Percentiles rank a stretch among this genome's conserved stretches.
phyloP scores from a whole-genome alignment of 2,888 invertebrate species.

The Nymphalis c-album region DNA sequence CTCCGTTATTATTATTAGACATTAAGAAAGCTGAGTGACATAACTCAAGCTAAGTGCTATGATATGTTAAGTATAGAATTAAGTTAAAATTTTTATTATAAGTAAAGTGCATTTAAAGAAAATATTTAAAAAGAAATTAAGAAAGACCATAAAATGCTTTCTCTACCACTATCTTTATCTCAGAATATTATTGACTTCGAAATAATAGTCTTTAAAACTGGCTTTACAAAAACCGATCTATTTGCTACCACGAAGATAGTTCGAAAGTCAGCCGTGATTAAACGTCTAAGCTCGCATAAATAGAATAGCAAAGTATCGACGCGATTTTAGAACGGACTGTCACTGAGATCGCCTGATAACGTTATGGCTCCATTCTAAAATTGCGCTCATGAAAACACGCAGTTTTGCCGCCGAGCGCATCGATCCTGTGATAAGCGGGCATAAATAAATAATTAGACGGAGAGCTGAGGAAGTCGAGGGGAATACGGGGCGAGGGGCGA shows the following conservation, averaged over 20 bases:
- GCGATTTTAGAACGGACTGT: conserved; percentile 47
- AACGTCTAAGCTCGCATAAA: conserved; percentile 29
- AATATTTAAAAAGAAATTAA: too few species aligned
- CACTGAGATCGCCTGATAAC: conserved; percentile 73
- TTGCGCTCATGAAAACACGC: conserved; percentile 70
- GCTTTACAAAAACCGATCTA: too few species aligned
- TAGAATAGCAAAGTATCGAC: conserved; percentile 42
- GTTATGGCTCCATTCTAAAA: conserved; percentile 66
- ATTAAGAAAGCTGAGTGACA: conserved; percentile 4
- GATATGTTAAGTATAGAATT: background rate
- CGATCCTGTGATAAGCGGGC: conserved; percentile 76
- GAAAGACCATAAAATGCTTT: too few species aligned
- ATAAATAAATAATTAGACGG: conserved; percentile 81
- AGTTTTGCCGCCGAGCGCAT: conserved; percentile 74
- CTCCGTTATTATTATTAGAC: conserved; percentile 29
- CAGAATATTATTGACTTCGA: too few species aligned
- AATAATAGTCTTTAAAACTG: too few species aligned
- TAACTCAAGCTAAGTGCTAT: conserved; percentile 2
- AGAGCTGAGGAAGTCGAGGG: conserved; percentile 56
- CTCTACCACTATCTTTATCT: too few species aligned
- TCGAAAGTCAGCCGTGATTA: conserved; percentile 24
- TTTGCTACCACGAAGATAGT: conserved; percentile 1
- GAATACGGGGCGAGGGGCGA: conserved; percentile 41
- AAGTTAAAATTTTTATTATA: background rate
- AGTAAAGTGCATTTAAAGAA: too few species aligned